phyloP scores from a whole-genome alignment of 2,888 invertebrate genomes.

The Nomada hirtipes region DNA sequence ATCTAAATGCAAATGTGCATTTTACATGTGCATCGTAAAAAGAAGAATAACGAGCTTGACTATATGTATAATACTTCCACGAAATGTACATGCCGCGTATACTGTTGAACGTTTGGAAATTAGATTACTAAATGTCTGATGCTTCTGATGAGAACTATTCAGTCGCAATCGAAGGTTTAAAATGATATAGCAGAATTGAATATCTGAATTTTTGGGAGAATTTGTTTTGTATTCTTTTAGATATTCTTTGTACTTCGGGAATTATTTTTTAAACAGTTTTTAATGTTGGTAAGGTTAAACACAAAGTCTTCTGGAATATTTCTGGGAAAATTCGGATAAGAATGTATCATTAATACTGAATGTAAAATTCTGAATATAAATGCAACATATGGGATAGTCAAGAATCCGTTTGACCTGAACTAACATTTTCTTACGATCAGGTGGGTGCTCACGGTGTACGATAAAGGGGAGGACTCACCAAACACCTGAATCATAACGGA shows the following conservation, averaged over 20 bases:
- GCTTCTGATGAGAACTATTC: no score
- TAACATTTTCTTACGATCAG: not conserved
- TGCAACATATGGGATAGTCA: not conserved
- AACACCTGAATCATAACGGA: not conserved
- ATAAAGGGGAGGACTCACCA: slow-evolving; percentile 9
- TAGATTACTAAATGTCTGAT: not conserved
- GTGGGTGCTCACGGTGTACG: not conserved
- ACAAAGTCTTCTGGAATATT: no score
- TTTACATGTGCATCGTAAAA: not conserved
- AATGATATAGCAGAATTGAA: slow-evolving; percentile 22
- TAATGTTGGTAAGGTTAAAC: no score
- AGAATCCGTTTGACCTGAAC: no score
- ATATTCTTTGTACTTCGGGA: no score
- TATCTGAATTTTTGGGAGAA: no score
- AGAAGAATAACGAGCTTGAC: not conserved
- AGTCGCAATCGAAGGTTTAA: slow-evolving; percentile 17
- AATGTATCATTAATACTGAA: not conserved
- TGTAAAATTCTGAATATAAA: not conserved
- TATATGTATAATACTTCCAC: slow-evolving; percentile 8
- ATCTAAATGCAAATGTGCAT: not conserved
- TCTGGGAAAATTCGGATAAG: no score
- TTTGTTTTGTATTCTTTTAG: no score
- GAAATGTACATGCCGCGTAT: slow-evolving; percentile 7
- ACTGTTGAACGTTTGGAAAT: slow-evolving; percentile 1
- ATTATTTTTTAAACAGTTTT: no score